Base-by-base conservation (phyloP, 2,113 vertebrate genomes). In the Ammodytes marinus region DNA sequence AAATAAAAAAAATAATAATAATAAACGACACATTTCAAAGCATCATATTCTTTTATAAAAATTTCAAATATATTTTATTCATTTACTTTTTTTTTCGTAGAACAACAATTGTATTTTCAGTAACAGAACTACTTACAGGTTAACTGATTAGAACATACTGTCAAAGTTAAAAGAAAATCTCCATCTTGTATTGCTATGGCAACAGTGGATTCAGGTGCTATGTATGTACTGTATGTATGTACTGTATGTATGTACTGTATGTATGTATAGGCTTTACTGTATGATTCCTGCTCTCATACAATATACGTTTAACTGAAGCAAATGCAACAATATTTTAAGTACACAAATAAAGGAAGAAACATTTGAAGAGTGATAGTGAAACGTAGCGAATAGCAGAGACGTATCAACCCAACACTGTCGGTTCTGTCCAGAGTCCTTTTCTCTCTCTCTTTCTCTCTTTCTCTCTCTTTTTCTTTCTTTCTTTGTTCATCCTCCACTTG, bases 1-100 rank as follows among this genome's bases (percentile, higher is more conserved):
- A 7, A 11, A n/a, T 2, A 35, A 40, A 11, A 5, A 42, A 66
- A 40, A 39, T 69, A 3, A 15, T 35, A 68, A 13, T 9, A 10
- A 66, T 45, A n/a, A 77, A 83, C 6, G 19, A n/a, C 64, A 80
- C 61, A 75, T 79, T 71, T 76, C 13, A 78, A 69, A 77, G 46
- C 80, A 39, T 27, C 27, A 37, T 83, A 27, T 89, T 89, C 83
- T 85, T 27, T 86, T 83, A 91, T 93, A 91, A 93, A 92, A 93
- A 91, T 93, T 86, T 93, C 80, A 93, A 93, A 90, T 94, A 93
- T 92, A 91, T 90, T 94, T 94, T 88, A 93, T 94, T 94, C 54
- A 90, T 89, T 92, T 87, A 87, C 78, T 88, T 92, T 90, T 85
- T 88, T 86, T 85, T 77, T 88, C 85, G 74, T 69, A 90, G 93